A percentile compares a stretch with the other conserved stretches of the same genome.
These are phyloP conservation scores for Piscicola geometra DNA, from an alignment of 2,888 invertebrate species.

Conservation along the genomic window DNA sequence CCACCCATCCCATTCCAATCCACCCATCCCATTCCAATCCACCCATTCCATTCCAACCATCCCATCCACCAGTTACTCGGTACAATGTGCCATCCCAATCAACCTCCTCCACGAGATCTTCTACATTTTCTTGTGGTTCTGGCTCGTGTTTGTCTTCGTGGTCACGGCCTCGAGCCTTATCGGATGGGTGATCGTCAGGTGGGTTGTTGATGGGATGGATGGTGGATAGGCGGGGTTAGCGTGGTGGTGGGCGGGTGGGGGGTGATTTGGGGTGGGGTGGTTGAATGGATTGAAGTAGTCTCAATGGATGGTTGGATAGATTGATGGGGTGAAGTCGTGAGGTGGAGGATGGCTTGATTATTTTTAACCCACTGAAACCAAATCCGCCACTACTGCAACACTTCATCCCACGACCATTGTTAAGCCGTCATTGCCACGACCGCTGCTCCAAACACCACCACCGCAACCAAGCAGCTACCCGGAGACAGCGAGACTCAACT, in stretches of 20 bases:
- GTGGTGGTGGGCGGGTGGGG: background rate
- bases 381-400: background rate
- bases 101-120: constrained; percentile 48
- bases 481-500: background rate
- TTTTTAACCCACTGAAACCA: background rate
- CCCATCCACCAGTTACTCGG: constrained; percentile 47
- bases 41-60: constrained; percentile 40
- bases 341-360: background rate
- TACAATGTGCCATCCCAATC: constrained; percentile 53
- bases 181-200: constrained; percentile 35
- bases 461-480: constrained; percentile 6
- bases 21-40: background rate
- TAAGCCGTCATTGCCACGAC: background rate
- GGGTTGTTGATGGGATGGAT: constrained; percentile 6
- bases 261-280: no score
- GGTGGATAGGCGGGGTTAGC: background rate
- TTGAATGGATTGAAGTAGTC: no score
- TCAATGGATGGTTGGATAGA: no score
- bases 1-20: background rate
- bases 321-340: no score
- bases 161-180: constrained; percentile 48
- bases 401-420: background rate
- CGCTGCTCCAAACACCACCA: background rate
- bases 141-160: constrained; percentile 56
- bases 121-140: constrained; percentile 59